These are phyloP conservation scores for Zaprionus lachaisei DNA, from an alignment of 1,140 invertebrate genomes.

Conservation along the genomic window DNA sequence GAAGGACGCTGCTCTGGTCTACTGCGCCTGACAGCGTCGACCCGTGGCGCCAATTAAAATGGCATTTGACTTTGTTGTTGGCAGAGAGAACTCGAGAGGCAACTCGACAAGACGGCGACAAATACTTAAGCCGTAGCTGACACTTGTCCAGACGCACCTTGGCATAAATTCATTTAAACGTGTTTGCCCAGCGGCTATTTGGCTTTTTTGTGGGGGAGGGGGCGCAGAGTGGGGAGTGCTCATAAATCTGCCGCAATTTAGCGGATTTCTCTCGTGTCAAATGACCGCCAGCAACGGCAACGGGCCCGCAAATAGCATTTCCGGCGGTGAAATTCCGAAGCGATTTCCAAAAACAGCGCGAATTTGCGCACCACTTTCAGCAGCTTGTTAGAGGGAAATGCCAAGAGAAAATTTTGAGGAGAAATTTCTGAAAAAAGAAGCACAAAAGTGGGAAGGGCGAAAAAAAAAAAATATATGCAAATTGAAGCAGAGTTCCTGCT, in stretches of 20 bases:
- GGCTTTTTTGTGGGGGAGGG: neutral
- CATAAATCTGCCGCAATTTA: conserved; percentile 53
- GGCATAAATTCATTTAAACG: conserved; percentile 68
- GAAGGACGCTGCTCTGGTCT: neutral
- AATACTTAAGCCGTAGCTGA: conserved; percentile 50
- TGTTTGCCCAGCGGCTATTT: conserved; percentile 42
- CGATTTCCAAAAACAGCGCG: conserved; percentile 5
- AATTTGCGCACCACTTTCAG: conserved; percentile 33
- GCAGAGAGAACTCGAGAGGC: neutral
- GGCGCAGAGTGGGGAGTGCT: neutral
- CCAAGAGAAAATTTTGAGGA: neutral
- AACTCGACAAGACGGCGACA: conserved; percentile 3
- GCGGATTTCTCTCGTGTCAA: conserved; percentile 48
- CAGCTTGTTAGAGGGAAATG: neutral
- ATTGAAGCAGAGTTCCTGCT: neutral
- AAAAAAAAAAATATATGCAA: neutral
- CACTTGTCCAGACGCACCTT: conserved; percentile 58
- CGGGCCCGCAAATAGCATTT: conserved; percentile 30
- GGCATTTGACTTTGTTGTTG: conserved; percentile 67
- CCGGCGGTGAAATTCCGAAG: conserved; percentile 1
- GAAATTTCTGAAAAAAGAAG: conserved; percentile 4
- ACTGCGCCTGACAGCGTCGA: conserved; percentile 42
- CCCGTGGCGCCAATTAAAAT: conserved; percentile 76
- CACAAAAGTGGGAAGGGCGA: neutral
- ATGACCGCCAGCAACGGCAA: conserved; percentile 24